phyloP scores from a whole-genome alignment of 2,888 invertebrate genomes.

The Megaustenia siamemsis region DNA sequence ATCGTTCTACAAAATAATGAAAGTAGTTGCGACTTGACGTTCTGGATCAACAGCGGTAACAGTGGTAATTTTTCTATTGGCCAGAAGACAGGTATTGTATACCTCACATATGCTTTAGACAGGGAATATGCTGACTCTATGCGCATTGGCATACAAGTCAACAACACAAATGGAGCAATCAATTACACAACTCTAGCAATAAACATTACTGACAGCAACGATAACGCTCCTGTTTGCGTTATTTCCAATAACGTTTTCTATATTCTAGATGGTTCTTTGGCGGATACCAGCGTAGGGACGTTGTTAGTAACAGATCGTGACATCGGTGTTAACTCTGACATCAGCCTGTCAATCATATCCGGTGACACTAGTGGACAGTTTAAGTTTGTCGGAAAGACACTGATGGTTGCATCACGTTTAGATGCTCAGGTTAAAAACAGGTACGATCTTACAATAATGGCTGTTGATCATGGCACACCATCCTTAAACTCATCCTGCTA shows the following conservation, averaged over 20 bases:
- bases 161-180: constrained; percentile 3
- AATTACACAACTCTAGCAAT: constrained; percentile 58
- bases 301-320: constrained; percentile 59
- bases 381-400: background rate
- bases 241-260: constrained; percentile 46
- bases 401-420: background rate
- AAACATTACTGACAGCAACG: constrained; percentile 62
- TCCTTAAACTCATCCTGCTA: constrained; percentile 56
- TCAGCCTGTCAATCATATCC: constrained; percentile 62
- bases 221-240: constrained; percentile 59
- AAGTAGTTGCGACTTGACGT: constrained; percentile 56
- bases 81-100: constrained; percentile 56
- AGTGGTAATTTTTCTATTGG: constrained; percentile 59
- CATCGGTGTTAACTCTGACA: constrained; percentile 60
- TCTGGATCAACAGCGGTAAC: constrained; percentile 56
- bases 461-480: constrained; percentile 64
- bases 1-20: constrained; percentile 61
- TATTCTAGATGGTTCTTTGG: constrained; percentile 48
- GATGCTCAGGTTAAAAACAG: constrained; percentile 20
- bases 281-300: constrained; percentile 40
- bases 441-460: constrained; percentile 43
- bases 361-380: constrained; percentile 14
- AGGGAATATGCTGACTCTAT: constrained; percentile 46
- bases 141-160: constrained; percentile 19
- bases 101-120: constrained; percentile 56